Percentiles rank a stretch among this genome's conserved stretches.
phyloP scores from a whole-genome alignment of 92 coral and sea anemone species.

The Parazoanthus atlanticus region DNA sequence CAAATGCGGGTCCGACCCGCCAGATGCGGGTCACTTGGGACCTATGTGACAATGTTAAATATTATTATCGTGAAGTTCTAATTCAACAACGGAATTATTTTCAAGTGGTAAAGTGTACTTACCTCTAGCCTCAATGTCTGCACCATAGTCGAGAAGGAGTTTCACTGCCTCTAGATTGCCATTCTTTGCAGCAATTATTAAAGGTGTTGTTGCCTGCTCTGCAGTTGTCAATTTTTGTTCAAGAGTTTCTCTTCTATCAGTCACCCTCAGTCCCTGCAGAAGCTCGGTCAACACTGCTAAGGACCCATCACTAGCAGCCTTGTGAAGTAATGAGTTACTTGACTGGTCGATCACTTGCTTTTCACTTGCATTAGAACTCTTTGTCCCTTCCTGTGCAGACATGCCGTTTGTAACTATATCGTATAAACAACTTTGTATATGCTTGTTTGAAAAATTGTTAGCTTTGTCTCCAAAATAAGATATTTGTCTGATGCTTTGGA shows the following conservation, averaged over 20 bases:
- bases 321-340: conserved; percentile 49
- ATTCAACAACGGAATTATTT: too few species aligned
- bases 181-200: conserved; percentile 80
- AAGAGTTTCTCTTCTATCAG: conserved; percentile 54
- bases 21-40: too few species aligned
- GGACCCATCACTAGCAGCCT: conserved; percentile 72
- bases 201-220: conserved; percentile 79
- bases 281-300: conserved; percentile 52
- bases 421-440: background rate
- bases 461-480: too few species aligned
- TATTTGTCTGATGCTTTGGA: background rate
- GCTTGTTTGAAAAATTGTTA: background rate
- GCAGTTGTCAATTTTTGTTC: conserved; percentile 56
- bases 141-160: conserved; percentile 72
- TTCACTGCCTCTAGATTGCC: conserved; percentile 77
- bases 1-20: too few species aligned
- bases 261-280: conserved; percentile 56
- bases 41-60: too few species aligned
- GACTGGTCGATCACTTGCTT: background rate
- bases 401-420: background rate
- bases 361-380: background rate
- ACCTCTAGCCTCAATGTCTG: conserved; percentile 79
- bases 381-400: background rate
- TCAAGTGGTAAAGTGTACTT: background rate
- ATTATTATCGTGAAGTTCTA: too few species aligned